Evolutionary conservation across 2,113 vertebrate species (phyloP).

Genomic region (Onychorhynchus coronatus): DNA sequence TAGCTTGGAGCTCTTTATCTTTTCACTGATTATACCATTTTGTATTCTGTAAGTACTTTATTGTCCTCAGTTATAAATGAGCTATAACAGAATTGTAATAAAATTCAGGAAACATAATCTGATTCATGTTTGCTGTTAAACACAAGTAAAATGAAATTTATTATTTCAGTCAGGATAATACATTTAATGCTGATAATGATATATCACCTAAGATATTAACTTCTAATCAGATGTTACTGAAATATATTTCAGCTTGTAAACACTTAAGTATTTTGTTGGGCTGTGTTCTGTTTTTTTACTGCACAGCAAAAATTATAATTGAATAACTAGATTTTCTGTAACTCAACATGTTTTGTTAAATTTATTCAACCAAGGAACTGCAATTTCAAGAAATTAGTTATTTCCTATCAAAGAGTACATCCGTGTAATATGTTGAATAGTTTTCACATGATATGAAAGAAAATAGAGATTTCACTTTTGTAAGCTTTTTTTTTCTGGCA

Average conservation of each 20-base stretch:
- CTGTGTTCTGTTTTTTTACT: background rate
- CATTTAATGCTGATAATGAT: slow-evolving; percentile 10
- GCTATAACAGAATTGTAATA: slow-evolving; percentile 38
- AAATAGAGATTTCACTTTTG: background rate
- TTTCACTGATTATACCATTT: slow-evolving; percentile 1
- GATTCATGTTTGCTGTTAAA: slow-evolving; percentile 42
- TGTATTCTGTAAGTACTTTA: slow-evolving; percentile 6
- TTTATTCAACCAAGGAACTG: background rate
- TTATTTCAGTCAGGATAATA: slow-evolving; percentile 18
- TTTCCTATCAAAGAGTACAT: background rate
- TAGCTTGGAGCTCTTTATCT: slow-evolving; percentile 29
- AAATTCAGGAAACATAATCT: slow-evolving; percentile 39
- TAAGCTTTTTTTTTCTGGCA: background rate
- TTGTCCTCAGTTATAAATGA: slow-evolving; percentile 41
- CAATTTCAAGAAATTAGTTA: background rate
- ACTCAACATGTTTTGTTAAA: background rate
- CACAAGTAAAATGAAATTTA: slow-evolving; percentile 23
- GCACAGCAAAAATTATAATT: background rate
- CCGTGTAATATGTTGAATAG: background rate
- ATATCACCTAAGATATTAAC: background rate
- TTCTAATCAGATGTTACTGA: slow-evolving; percentile 26
- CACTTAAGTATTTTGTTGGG: background rate
- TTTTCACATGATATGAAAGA: background rate
- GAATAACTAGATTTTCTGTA: background rate
- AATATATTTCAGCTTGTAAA: slow-evolving; percentile 28